A percentile compares a stretch with the other conserved stretches of the same genome.
These are phyloP conservation scores for Sphyrna mokarran DNA, from an alignment of 2,113 vertebrate species.

Conservation along the genomic window DNA sequence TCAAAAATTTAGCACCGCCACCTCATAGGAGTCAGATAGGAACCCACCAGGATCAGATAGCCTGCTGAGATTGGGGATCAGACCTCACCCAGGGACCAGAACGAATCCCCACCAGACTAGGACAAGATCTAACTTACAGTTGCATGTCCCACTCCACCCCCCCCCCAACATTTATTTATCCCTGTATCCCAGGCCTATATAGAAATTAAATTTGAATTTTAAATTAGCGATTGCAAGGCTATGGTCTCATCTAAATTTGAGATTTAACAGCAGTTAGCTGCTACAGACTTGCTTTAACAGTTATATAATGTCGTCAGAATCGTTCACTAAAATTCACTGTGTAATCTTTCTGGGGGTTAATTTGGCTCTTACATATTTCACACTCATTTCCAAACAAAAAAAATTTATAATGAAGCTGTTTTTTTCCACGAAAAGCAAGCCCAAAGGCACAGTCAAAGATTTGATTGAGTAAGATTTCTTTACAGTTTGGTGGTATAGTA, in stretches of 20 bases:
- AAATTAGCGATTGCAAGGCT: background rate
- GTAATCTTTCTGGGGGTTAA: background rate
- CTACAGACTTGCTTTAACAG: background rate
- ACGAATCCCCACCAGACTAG: too few relatives aligned
- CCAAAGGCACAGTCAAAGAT: background rate
- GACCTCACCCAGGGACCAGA: background rate
- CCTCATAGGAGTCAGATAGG: too few relatives aligned
- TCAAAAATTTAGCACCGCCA: background rate
- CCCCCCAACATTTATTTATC: too few relatives aligned
- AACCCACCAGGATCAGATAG: too few relatives aligned
- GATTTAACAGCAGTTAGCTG: background rate
- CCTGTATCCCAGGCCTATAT: background rate
- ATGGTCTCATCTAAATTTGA: background rate
- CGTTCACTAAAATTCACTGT: background rate
- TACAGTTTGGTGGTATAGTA: conserved; percentile 4
- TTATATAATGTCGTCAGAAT: background rate
- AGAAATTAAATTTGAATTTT: background rate
- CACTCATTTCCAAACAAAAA: background rate
- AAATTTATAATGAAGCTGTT: background rate
- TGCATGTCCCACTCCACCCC: background rate
- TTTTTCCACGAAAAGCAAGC: background rate
- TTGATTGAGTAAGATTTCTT: conserved; percentile 5
- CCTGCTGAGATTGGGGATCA: background rate
- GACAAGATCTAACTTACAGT: background rate
- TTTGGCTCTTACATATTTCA: background rate